Base-by-base conservation (phyloP, 1,140 invertebrate species). In the Zaprionus africanus region DNA sequence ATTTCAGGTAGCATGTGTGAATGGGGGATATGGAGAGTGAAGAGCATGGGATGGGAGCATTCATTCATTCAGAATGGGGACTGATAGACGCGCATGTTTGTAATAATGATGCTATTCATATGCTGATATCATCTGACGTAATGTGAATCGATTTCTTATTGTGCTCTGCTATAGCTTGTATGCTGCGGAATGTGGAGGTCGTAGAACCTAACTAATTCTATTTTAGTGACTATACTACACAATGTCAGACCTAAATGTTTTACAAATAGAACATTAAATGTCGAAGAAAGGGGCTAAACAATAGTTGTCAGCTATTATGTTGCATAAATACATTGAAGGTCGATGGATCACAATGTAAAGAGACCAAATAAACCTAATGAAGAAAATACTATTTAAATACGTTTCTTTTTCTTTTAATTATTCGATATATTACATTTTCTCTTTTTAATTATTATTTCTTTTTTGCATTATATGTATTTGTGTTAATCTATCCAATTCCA, bases 41-140 rank as follows among this genome's bases (percentile, higher is more conserved):
- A 7, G 6, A 9, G 15, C 26, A 34, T 49, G 43, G 26, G 24
- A 24, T 36, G 43, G 64, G 36, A 51, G 11, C 17, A 49, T 67
- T 59, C 56, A 43, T 73, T 67, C 71, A 67, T 73, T 73, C 28
- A 70, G 61, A 34, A 51, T 13, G 13, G 13, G 13, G 13, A 46
- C 12, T 34, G 17, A 66, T 5, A 56, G 15, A 22, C 19, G 28
- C 13, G 7, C 24, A 43, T 41, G 17, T 80, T 46, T 63, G 60
- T 59, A n/a, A 61, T 53, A 75, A 76, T 67, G 61, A 67, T 53
- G 51, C 54, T 56, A 84, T 80, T 84, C 68, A 66, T 69, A 81
- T 83, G 72, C 67, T 84, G 72, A 81, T 84, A 62, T 59, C 59
- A 58, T 70, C 51, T 59, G 51, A 46, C 24, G 60, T 69, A 61